A percentile compares a stretch with the other conserved stretches of the same genome.
These are phyloP conservation scores for Hormaphis cornu DNA, from an alignment of 1,140 invertebrate species.

Conservation along the genomic window DNA sequence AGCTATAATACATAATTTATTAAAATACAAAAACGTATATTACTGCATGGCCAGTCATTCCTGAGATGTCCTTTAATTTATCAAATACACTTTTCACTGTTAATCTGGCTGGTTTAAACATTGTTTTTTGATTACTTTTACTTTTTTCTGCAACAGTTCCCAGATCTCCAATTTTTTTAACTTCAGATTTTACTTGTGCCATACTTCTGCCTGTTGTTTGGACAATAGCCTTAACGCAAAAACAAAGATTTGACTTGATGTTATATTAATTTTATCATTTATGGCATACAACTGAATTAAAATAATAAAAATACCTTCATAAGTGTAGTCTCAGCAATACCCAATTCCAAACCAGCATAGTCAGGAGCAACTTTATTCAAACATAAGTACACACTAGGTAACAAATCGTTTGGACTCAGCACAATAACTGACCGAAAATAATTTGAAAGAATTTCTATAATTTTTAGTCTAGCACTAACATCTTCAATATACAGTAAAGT, in stretches of 20 bases:
- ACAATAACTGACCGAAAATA: slow-evolving; percentile 88
- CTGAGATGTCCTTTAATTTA: slow-evolving; percentile 82
- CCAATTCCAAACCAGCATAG: slow-evolving; percentile 81
- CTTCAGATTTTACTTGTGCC: slow-evolving; percentile 76
- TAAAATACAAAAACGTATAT: slow-evolving; percentile 10
- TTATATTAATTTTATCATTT: neutral
- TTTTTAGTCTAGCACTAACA: slow-evolving; percentile 80
- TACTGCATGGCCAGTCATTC: slow-evolving; percentile 61
- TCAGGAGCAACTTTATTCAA: slow-evolving; percentile 91
- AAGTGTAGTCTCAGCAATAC: slow-evolving; percentile 85
- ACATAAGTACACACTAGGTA: slow-evolving; percentile 86
- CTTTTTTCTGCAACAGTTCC: slow-evolving; percentile 88
- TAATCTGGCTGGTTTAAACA: slow-evolving; percentile 66
- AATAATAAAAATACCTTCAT: slow-evolving; percentile 55
- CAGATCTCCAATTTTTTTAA: slow-evolving; percentile 72
- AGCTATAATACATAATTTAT: slow-evolving; percentile 7
- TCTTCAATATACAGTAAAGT: slow-evolving; percentile 88
- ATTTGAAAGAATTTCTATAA: slow-evolving; percentile 87
- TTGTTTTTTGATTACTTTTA: slow-evolving; percentile 76
- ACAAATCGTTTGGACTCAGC: slow-evolving; percentile 76
- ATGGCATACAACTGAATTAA: neutral
- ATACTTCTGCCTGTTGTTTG: slow-evolving; percentile 80
- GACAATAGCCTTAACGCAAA: slow-evolving; percentile 59
- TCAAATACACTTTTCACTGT: slow-evolving; percentile 64
- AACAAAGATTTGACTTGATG: neutral